Evolutionary conservation across 2,797 vertebrate species (phyloP).

Genomic region (Pteronotus mesoamericanus): DNA sequence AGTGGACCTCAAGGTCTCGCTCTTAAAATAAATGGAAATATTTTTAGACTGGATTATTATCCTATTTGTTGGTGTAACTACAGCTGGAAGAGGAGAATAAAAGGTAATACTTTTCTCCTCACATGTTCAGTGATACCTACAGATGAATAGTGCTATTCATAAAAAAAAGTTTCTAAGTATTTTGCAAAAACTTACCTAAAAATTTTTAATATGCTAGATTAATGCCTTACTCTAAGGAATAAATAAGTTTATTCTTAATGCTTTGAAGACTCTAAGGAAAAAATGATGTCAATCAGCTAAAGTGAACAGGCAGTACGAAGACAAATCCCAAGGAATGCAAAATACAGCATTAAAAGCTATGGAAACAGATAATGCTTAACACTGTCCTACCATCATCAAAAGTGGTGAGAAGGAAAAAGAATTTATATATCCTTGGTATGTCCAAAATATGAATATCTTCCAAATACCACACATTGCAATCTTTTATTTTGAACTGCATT

Average conservation of each 20-base stretch:
- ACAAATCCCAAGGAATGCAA: neutral
- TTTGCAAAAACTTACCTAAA: conserved; percentile 32
- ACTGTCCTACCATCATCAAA: neutral
- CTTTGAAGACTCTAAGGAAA: neutral
- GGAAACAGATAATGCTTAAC: neutral
- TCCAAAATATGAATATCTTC: neutral
- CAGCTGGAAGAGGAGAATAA: conserved; percentile 47
- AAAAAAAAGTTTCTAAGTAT: conserved; percentile 15
- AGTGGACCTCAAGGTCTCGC: conserved; percentile 54
- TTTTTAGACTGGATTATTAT: conserved; percentile 56
- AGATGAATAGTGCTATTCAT: conserved; percentile 41
- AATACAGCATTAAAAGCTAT: neutral
- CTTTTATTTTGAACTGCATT: neutral
- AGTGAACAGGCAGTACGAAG: neutral
- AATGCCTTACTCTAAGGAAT: neutral
- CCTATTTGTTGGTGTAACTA: conserved; percentile 69
- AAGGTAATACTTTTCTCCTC: conserved; percentile 8
- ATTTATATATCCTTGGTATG: neutral
- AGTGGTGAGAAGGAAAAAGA: neutral
- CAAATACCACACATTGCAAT: neutral
- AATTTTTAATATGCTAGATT: neutral
- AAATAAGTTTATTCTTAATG: neutral
- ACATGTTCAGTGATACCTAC: conserved; percentile 8
- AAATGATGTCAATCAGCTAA: neutral
- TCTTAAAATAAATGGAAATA: conserved; percentile 73